These are phyloP conservation scores for Thalassophryne amazonica DNA, from an alignment of 2,797 vertebrate genomes.

Conservation along the genomic window DNA sequence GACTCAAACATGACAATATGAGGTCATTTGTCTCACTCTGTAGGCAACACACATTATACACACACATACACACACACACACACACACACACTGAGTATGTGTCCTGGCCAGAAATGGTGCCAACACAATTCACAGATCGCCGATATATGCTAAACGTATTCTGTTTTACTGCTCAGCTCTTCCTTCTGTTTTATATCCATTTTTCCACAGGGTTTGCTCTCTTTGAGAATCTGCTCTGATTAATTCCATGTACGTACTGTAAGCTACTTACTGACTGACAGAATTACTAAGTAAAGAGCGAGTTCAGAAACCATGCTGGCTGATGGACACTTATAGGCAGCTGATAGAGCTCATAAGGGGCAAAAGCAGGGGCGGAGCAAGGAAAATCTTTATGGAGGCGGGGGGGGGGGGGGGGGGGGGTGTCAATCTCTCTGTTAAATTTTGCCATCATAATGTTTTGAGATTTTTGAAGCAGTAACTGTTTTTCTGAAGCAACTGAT, in stretches of 20 bases:
- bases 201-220: slow-evolving; percentile 29
- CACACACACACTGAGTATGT: background rate
- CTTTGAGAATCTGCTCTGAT: background rate
- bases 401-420: no score
- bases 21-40: slow-evolving; percentile 57
- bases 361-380: slow-evolving; percentile 10
- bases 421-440: no score
- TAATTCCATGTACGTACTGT: slow-evolving; percentile 38
- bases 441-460: no score
- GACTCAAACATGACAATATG: slow-evolving; percentile 20
- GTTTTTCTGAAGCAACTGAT: no score
- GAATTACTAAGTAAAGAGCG: slow-evolving; percentile 39
- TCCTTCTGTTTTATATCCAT: slow-evolving; percentile 4
- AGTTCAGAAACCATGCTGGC: slow-evolving; percentile 34
- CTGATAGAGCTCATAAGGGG: slow-evolving; percentile 47
- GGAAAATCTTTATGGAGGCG: background rate
- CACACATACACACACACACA: slow-evolving; percentile 1
- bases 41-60: slow-evolving; percentile 22
- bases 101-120: slow-evolving; percentile 47
- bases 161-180: slow-evolving; percentile 22
- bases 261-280: slow-evolving; percentile 56
- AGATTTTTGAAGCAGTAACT: no score
- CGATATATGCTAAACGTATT: slow-evolving; percentile 55
- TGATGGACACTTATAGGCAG: slow-evolving; percentile 70
- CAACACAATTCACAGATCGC: slow-evolving; percentile 32